These are phyloP conservation scores for Sebastes schlegelii DNA, from an alignment of 2,113 vertebrate species.

Conservation along the genomic window DNA sequence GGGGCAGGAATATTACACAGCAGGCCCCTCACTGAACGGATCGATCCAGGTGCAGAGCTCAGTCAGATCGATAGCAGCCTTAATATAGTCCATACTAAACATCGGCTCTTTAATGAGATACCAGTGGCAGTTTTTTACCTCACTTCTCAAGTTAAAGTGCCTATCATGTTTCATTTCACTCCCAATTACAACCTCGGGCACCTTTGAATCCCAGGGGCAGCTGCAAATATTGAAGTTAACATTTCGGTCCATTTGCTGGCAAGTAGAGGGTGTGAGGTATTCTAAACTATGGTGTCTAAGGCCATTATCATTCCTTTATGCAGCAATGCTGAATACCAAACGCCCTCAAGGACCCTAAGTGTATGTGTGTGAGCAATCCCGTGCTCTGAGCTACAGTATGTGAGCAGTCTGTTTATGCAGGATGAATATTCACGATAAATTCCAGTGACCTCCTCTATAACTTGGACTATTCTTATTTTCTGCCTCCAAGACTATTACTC, in stretches of 20 bases:
- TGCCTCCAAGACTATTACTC: not conserved
- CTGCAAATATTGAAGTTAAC: conserved; percentile 12
- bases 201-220: not conserved
- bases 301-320: conserved; percentile 9
- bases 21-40: conserved; percentile 39
- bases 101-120: conserved; percentile 62
- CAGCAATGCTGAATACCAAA: not conserved
- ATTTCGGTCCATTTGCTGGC: not conserved
- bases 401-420: not conserved
- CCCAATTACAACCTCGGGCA: not conserved
- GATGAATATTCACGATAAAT: conserved; percentile 4
- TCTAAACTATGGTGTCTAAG: not conserved
- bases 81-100: conserved; percentile 66
- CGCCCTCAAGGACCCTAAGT: not conserved
- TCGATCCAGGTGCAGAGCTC: conserved; percentile 58
- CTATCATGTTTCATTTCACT: conserved; percentile 43
- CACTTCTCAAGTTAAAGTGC: conserved; percentile 35
- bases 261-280: not conserved
- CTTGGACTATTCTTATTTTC: not conserved
- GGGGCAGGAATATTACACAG: conserved; percentile 59
- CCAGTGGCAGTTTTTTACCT: conserved; percentile 47
- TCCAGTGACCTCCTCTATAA: not conserved
- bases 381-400: not conserved
- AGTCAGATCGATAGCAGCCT: conserved; percentile 57
- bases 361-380: not conserved